Evolutionary conservation across 1,140 invertebrate species (phyloP).

Genomic region (Eupeodes corollae): DNA sequence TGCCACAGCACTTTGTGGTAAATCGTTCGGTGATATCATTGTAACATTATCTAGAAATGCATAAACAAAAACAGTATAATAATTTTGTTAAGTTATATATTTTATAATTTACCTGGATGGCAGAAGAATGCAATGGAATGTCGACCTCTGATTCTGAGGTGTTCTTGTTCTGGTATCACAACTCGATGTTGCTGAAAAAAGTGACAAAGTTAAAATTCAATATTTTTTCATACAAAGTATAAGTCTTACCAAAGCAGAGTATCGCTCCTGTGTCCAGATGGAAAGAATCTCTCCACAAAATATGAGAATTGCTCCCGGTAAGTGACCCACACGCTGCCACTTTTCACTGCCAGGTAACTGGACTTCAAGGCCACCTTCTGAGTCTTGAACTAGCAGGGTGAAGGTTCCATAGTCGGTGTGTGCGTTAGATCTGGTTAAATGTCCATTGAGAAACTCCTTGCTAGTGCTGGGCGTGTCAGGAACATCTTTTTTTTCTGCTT

Average conservation of each 20-base stretch:
- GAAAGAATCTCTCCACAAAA: conserved; percentile 68
- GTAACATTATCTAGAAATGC: conserved; percentile 37
- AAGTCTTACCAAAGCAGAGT: conserved; percentile 54
- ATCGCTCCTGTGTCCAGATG: conserved; percentile 58
- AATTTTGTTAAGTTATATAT: not conserved
- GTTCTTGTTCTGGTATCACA: conserved; percentile 51
- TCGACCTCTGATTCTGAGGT: conserved; percentile 45
- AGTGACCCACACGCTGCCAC: conserved; percentile 63
- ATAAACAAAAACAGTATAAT: not conserved
- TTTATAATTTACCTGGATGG: conserved; percentile 49
- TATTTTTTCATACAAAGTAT: not conserved
- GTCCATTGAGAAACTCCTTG: conserved; percentile 28
- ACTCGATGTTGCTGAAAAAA: conserved; percentile 54
- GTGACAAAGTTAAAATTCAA: not conserved
- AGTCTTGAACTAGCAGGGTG: conserved; percentile 60
- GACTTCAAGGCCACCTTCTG: conserved; percentile 48
- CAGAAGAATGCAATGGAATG: conserved; percentile 68
- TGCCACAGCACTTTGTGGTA: conserved; percentile 32
- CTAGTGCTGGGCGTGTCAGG: conserved; percentile 15
- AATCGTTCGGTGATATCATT: conserved; percentile 42
- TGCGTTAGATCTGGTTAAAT: conserved; percentile 52
- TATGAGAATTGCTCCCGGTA: conserved; percentile 65
- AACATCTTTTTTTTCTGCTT: conserved; percentile 5
- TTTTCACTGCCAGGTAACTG: conserved; percentile 50
- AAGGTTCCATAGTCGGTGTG: conserved; percentile 65